Percentiles rank a stretch among this genome's conserved stretches.
phyloP scores from a whole-genome alignment of 2,113 vertebrate species.

The Brevimyrus niger region DNA sequence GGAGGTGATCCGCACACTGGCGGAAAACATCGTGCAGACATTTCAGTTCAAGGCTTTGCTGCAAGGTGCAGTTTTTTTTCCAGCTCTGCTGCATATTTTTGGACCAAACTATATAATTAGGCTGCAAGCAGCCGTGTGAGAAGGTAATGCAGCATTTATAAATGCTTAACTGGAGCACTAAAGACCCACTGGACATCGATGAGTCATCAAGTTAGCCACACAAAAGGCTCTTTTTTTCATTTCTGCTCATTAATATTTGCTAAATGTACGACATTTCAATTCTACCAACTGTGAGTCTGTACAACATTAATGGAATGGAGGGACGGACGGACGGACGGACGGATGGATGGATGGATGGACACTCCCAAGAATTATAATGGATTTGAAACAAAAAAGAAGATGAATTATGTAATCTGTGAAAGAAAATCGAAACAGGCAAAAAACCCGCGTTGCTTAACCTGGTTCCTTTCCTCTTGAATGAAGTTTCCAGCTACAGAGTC shows the following conservation, averaged over 20 bases:
- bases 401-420: not conserved
- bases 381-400: not conserved
- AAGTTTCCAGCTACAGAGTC: not conserved
- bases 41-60: not conserved
- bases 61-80: not conserved
- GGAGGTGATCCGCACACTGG: not conserved
- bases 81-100: not conserved
- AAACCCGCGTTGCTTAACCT: too few species aligned
- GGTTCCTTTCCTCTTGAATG: not conserved
- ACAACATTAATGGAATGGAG: not conserved
- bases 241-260: not conserved
- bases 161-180: not conserved
- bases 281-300: not conserved
- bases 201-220: not conserved
- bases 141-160: not conserved
- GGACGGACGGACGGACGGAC: not conserved
- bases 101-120: not conserved
- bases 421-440: not conserved
- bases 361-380: not conserved
- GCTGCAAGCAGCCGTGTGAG: not conserved
- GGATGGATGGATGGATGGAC: not conserved
- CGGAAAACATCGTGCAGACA: not conserved
- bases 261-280: not conserved
- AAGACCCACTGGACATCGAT: not conserved
- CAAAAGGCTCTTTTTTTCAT: not conserved